A percentile compares a stretch with the other conserved stretches of the same genome.
Evolutionary conservation across 2,113 vertebrate genomes (phyloP).

Genomic region (Hydrochoerus hydrochaeris): DNA sequence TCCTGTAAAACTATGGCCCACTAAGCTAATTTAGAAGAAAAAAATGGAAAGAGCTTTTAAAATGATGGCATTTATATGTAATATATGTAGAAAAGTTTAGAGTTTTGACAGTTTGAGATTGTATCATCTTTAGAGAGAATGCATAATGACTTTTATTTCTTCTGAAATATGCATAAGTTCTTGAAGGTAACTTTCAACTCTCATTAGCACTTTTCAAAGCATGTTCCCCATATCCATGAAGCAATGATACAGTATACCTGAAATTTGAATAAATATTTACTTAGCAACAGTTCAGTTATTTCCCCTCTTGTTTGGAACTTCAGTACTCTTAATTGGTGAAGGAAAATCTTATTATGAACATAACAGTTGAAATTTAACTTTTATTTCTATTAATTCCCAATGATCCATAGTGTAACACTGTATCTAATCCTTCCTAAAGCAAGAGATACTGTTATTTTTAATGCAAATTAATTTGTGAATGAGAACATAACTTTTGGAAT

Average conservation of each 20-base stretch:
- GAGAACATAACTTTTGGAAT: background rate
- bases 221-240: constrained; percentile 65
- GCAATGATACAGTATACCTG: constrained; percentile 52
- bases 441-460: background rate
- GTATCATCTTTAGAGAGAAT: constrained; percentile 87
- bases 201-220: constrained; percentile 83
- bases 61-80: constrained; percentile 85
- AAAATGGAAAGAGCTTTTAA: constrained; percentile 81
- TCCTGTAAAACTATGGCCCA: constrained; percentile 85
- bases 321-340: background rate
- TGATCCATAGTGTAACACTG: background rate
- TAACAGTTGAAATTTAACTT: background rate
- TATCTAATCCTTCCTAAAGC: background rate
- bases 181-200: constrained; percentile 89
- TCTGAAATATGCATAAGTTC: constrained; percentile 87
- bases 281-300: constrained; percentile 57
- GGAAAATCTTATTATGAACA: background rate
- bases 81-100: constrained; percentile 86
- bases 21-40: constrained; percentile 88
- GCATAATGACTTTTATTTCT: constrained; percentile 88
- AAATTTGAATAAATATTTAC: constrained; percentile 66
- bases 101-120: constrained; percentile 87
- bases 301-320: constrained; percentile 33
- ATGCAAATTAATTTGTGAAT: background rate
- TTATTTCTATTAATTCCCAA: background rate